These are phyloP conservation scores for Smutsia gigantea DNA, from an alignment of 2,797 vertebrate species.

Conservation along the genomic window DNA sequence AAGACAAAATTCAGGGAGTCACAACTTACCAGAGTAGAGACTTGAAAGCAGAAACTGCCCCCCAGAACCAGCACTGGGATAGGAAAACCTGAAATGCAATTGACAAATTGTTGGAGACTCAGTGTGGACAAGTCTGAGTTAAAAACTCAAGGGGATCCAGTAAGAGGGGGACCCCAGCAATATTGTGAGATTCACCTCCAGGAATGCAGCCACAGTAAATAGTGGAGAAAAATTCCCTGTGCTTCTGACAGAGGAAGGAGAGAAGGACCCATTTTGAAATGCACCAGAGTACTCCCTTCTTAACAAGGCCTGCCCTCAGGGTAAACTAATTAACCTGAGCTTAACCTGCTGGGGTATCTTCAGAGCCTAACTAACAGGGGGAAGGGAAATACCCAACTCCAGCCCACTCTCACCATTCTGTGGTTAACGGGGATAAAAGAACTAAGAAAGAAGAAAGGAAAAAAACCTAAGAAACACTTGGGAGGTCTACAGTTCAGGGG, in stretches of 20 bases:
- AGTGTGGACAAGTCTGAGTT: background rate
- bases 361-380: background rate
- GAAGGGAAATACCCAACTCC: too few relatives aligned
- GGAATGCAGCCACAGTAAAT: background rate
- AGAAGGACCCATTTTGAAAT: background rate
- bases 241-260: background rate
- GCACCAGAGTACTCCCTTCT: background rate
- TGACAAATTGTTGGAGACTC: background rate
- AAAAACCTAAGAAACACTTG: background rate
- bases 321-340: background rate
- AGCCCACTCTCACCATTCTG: too few relatives aligned
- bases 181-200: background rate
- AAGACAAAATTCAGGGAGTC: background rate
- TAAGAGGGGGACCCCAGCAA: background rate
- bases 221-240: background rate
- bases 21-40: background rate
- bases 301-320: background rate
- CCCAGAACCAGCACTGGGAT: background rate
- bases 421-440: background rate
- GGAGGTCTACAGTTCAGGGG: background rate
- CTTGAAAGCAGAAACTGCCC: background rate
- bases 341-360: background rate
- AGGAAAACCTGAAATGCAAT: background rate
- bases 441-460: background rate
- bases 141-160: background rate